Conservation (phyloP, 2,797 vertebrate species). For the Sebastes jordani region DNA sequence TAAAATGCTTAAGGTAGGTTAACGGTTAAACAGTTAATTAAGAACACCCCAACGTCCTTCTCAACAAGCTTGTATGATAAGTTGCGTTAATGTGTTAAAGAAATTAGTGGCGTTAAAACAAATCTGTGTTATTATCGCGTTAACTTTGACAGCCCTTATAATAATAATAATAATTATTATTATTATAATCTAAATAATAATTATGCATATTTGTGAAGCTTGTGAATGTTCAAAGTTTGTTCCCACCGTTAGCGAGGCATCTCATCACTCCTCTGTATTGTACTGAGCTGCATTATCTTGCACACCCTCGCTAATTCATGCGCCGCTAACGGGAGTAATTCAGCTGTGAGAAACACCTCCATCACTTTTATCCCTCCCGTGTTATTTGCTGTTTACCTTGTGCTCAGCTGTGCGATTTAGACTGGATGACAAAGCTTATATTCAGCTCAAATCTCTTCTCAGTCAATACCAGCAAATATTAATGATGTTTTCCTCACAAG, state of each 20-base stretch:
- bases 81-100: too few species aligned
- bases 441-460: slow-evolving; percentile 42
- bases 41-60: too few species aligned
- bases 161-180: too few species aligned
- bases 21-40: too few species aligned
- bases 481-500: slow-evolving; percentile 51
- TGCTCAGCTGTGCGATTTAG: slow-evolving; percentile 45
- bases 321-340: slow-evolving; percentile 2
- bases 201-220: background rate
- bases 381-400: slow-evolving; percentile 38
- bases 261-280: background rate
- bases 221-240: background rate
- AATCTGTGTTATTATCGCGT: too few species aligned
- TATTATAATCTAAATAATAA: background rate
- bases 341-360: slow-evolving; percentile 11
- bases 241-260: background rate
- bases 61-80: too few species aligned
- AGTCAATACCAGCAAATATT: slow-evolving; percentile 53
- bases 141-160: too few species aligned
- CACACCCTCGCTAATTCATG: slow-evolving; percentile 3
- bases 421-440: slow-evolving; percentile 15
- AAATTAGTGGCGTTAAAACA: too few species aligned
- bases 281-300: background rate
- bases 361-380: slow-evolving; percentile 13
- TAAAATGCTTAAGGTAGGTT: too few species aligned